Conservation (phyloP, 2,113 vertebrate genomes). For the Dipodomys spectabilis region DNA sequence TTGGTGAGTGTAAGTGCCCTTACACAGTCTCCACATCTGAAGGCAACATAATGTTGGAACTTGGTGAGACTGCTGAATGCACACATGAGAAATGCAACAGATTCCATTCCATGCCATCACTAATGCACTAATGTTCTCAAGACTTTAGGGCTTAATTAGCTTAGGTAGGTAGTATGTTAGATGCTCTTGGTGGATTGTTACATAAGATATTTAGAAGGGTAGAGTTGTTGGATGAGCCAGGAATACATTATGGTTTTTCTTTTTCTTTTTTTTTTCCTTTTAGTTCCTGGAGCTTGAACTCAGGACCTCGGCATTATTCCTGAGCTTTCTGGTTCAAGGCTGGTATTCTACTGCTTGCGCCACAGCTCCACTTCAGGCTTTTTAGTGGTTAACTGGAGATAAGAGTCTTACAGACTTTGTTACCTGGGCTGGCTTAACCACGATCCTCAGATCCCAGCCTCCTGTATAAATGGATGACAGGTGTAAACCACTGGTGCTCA, state of each 20-base stretch:
- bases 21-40: not conserved
- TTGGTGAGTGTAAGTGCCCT: not conserved
- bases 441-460: too few relatives aligned
- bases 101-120: not conserved
- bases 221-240: not conserved
- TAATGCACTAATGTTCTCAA: not conserved
- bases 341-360: too few relatives aligned
- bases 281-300: too few relatives aligned
- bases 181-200: not conserved
- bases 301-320: too few relatives aligned
- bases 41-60: not conserved
- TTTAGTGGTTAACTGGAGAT: too few relatives aligned
- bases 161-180: not conserved
- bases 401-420: too few relatives aligned
- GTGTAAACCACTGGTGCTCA: too few relatives aligned
- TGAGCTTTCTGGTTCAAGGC: too few relatives aligned
- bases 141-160: not conserved
- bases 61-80: not conserved
- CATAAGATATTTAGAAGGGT: not conserved
- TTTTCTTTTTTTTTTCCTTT: too few relatives aligned
- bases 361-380: too few relatives aligned
- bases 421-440: too few relatives aligned
- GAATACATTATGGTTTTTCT: not conserved
- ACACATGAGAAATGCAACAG: not conserved
- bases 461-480: too few relatives aligned